Base-by-base conservation (phyloP, 2,888 invertebrate species). In the Ariolimax columbianus region DNA sequence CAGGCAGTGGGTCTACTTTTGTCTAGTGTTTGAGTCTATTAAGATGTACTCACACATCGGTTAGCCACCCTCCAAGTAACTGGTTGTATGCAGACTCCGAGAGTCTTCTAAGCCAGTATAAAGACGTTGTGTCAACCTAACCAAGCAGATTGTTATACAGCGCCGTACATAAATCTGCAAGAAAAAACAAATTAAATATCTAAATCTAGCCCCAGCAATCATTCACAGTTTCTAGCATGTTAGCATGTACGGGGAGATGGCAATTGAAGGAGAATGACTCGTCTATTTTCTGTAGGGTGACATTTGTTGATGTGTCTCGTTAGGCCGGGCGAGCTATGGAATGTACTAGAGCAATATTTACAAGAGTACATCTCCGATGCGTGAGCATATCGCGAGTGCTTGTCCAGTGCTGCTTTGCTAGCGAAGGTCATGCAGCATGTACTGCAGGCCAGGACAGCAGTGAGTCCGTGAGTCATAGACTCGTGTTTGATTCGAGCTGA, bases 271-370 rank as follows among this genome's bases (percentile, higher is more conserved):
- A 93, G 89, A 40, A 94, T 92, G 23, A 94, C 92, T 87, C 93
- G 93, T 72, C 93, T 88, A 86, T 93, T 94, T 88, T 94, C 94
- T 17, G 92, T 91, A 7, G 94, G 93, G 84, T 94, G 94, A 82
- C 93, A 94, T 87, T 94, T 94, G 90, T 94, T 94, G 82, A 94
- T 93, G 87, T 94, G 94, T 38, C 94, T 87, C 9, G 93, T 93
- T 43, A 94, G 90, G 19, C 93, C 94, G 0, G 94, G 93, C 0
- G 93, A 93, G 82, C 93, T 94, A 88, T 90, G 93, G 88, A 94
- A 94, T 0, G 90, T 89, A 86, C 90, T 92, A 73, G 91, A 86
- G 88, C 94, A 94, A 88, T 92, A 93, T 89, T 93, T 93, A 88
- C 94, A 94, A n/a, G 90, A 87, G 86, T 89, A 93, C 14, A 90